A percentile compares a stretch with the other conserved stretches of the same genome.
Conservation (phyloP, 2,888 invertebrate species). For the Urechis unicinctus region DNA sequence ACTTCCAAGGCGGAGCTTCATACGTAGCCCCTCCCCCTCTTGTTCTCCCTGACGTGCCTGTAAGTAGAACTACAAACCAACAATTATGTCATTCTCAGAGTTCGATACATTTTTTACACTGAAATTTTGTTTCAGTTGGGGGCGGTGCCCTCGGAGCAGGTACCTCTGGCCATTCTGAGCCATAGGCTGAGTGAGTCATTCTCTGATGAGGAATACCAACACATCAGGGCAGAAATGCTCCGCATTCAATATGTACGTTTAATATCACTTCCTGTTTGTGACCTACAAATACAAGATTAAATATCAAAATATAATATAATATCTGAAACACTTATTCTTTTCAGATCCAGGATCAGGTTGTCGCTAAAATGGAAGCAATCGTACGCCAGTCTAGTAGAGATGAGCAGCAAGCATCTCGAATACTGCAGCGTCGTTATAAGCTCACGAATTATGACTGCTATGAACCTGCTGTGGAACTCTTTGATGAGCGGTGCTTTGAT, state of each 20-base stretch:
- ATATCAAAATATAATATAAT: too few relatives aligned
- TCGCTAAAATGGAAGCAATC: slow-evolving; percentile 7
- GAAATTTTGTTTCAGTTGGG: too few relatives aligned
- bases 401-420: slow-evolving; percentile 3
- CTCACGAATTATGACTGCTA: slow-evolving; percentile 49
- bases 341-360: slow-evolving; percentile 6
- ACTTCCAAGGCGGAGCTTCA: slow-evolving; percentile 15
- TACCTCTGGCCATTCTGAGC: slow-evolving; percentile 47
- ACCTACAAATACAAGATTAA: too few relatives aligned
- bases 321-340: too few relatives aligned
- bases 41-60: slow-evolving; percentile 10
- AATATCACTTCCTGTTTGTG: too few relatives aligned
- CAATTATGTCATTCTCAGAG: too few relatives aligned
- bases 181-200: slow-evolving; percentile 33
- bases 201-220: slow-evolving; percentile 25
- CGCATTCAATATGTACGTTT: slow-evolving; percentile 17
- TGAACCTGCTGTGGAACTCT: slow-evolving; percentile 38
- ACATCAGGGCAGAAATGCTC: slow-evolving; percentile 27
- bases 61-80: neutral
- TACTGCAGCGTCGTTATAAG: slow-evolving; percentile 18
- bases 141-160: slow-evolving; percentile 50
- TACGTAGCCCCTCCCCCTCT: neutral
- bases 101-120: too few relatives aligned
- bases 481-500: slow-evolving; percentile 47
- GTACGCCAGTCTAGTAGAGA: slow-evolving; percentile 13